Conservation (phyloP, 2,888 invertebrate species). For the Rosalia funebris region DNA sequence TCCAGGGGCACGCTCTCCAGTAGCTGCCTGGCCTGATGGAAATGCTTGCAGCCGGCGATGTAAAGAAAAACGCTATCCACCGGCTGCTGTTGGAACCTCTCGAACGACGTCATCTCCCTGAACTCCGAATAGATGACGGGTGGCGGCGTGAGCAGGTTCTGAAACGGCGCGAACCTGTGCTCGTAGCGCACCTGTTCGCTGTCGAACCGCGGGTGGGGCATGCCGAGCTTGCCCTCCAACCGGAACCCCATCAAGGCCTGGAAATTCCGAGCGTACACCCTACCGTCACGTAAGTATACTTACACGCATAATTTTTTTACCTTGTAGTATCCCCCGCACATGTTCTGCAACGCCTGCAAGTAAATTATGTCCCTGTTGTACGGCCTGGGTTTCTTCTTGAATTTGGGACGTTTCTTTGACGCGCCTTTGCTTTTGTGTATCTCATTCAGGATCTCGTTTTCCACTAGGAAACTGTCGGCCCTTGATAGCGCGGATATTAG, state of each 20-base stretch:
- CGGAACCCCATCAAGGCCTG: conserved; percentile 91
- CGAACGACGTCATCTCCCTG: conserved; percentile 81
- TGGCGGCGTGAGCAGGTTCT: conserved; percentile 86
- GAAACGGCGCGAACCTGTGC: conserved; percentile 92
- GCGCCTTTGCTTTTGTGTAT: conserved; percentile 65
- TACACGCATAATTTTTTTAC: too few relatives aligned
- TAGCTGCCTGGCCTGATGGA: conserved; percentile 88
- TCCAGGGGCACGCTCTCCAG: conserved; percentile 85
- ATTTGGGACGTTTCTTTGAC: conserved; percentile 74
- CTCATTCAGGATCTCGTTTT: conserved; percentile 68
- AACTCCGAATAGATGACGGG: conserved; percentile 91
- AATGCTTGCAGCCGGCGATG: conserved; percentile 88
- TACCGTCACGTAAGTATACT: too few relatives aligned
- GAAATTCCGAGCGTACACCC: conserved; percentile 44
- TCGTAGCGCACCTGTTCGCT: conserved; percentile 94
- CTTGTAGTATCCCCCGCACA: conserved; percentile 96
- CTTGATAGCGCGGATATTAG: conserved; percentile 88
- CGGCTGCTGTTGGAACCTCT: conserved; percentile 67
- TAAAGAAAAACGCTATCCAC: conserved; percentile 72
- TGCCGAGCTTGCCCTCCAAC: conserved; percentile 85
- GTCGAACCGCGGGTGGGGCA: conserved; percentile 90
- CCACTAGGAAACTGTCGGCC: conserved; percentile 85
- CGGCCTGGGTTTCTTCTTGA: conserved; percentile 72
- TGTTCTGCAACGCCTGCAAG: conserved; percentile 90
- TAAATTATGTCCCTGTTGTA: conserved; percentile 87